phyloP scores from a whole-genome alignment of 2,113 vertebrate species.

The Thomomys bottae region DNA sequence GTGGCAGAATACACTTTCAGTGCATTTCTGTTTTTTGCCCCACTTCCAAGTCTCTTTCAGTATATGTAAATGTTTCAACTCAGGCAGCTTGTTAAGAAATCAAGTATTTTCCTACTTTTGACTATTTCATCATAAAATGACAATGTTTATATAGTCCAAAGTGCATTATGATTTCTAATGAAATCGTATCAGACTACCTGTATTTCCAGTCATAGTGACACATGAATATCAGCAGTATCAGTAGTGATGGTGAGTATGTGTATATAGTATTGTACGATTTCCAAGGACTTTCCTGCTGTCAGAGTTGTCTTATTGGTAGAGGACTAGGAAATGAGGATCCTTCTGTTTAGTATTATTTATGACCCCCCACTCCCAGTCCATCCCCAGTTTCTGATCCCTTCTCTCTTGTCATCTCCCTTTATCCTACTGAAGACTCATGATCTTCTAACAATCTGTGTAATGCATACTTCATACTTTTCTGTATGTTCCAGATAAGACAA shows the following conservation, averaged over 20 bases:
- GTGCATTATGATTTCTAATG: neutral
- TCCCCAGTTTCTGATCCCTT: neutral
- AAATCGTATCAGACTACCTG: neutral
- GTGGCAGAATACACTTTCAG: neutral
- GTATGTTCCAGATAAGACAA: neutral
- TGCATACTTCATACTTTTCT: neutral
- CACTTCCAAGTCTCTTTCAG: neutral
- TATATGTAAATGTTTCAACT: neutral
- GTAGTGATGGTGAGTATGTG: neutral
- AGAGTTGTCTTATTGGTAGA: neutral
- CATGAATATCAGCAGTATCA: neutral
- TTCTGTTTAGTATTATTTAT: neutral
- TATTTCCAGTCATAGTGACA: neutral
- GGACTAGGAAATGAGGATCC: neutral
- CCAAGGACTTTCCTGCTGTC: neutral
- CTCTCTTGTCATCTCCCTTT: neutral
- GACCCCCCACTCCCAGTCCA: too few species aligned
- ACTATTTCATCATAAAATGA: constrained; percentile 33
- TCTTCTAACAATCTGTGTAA: neutral
- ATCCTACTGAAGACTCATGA: neutral
- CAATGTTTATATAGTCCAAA: neutral
- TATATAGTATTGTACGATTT: neutral
- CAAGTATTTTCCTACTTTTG: constrained; percentile 1
- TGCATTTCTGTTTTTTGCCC: neutral
- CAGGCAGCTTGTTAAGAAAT: neutral